Conservation (phyloP, 1,140 invertebrate species). For the Heterodera schachtii region DNA sequence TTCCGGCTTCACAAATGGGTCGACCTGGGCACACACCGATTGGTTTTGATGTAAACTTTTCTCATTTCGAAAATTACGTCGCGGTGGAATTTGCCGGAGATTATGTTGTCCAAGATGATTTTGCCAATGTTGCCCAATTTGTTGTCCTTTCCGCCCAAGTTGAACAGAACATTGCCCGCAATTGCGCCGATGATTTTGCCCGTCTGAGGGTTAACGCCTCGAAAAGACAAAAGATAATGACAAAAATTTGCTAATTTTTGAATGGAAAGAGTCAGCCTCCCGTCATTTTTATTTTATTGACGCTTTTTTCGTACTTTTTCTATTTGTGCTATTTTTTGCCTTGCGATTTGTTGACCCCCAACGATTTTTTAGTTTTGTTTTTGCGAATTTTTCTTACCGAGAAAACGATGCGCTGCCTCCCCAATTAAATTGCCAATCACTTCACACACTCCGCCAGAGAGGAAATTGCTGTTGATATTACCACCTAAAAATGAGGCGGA, state of each 20-base stretch:
- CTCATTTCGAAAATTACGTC: conserved; percentile 49
- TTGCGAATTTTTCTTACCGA: conserved; percentile 15
- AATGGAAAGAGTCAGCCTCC: no score
- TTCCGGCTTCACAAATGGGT: conserved; percentile 61
- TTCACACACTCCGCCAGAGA: conserved; percentile 61
- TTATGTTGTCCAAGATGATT: conserved; percentile 64
- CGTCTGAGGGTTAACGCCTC: conserved; percentile 61
- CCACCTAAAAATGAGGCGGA: conserved; percentile 38
- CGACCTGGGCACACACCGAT: conserved; percentile 45
- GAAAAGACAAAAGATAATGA: not conserved
- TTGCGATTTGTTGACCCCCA: no score
- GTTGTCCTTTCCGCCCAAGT: conserved; percentile 62
- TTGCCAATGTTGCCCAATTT: conserved; percentile 62
- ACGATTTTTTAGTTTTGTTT: no score
- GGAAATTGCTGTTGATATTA: conserved; percentile 54
- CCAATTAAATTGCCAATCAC: conserved; percentile 64
- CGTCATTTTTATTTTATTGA: no score
- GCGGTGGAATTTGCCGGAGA: conserved; percentile 60
- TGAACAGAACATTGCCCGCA: conserved; percentile 52
- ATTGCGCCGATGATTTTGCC: conserved; percentile 63
- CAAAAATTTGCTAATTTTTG: no score
- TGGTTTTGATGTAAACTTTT: conserved; percentile 4
- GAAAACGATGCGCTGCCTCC: conserved; percentile 63
- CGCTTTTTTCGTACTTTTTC: no score
- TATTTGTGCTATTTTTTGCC: no score